Conservation (phyloP, 2,113 vertebrate species). For the Mirza zaza region DNA sequence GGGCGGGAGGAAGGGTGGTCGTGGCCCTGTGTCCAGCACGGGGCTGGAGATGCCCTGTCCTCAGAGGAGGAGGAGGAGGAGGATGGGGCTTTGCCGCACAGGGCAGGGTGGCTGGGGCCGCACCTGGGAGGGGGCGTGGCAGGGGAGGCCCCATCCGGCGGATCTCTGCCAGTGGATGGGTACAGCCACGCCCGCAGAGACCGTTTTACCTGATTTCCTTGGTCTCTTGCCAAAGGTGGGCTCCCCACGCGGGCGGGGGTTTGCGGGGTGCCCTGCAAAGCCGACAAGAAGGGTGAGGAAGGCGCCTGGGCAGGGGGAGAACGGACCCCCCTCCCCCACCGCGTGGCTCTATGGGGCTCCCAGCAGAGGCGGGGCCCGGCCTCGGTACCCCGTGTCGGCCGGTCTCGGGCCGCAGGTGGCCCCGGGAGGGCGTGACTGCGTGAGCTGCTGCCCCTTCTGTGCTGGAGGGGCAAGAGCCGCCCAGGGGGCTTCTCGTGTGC, state of each 20-base stretch:
- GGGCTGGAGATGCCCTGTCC: background rate
- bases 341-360: background rate
- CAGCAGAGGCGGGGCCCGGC: accelerated
- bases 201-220: background rate
- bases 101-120: background rate
- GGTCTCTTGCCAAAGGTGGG: background rate
- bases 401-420: background rate
- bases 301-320: no score
- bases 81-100: background rate
- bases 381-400: background rate
- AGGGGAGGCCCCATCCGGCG: no score
- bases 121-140: background rate
- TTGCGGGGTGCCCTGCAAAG: accelerated
- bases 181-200: accelerated
- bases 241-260: background rate
- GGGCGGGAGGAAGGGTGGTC: accelerated
- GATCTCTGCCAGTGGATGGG: background rate
- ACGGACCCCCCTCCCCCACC: no score
- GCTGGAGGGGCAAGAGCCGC: accelerated
- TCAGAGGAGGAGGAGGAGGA: no score
- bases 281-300: accelerated
- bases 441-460: no score
- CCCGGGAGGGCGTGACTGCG: accelerated
- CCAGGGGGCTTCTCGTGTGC: accelerated
- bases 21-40: background rate